A percentile compares a stretch with the other conserved stretches of the same genome.
Evolutionary conservation across 2,113 vertebrate genomes (phyloP).

Genomic region (Callocephalon fimbriatum): DNA sequence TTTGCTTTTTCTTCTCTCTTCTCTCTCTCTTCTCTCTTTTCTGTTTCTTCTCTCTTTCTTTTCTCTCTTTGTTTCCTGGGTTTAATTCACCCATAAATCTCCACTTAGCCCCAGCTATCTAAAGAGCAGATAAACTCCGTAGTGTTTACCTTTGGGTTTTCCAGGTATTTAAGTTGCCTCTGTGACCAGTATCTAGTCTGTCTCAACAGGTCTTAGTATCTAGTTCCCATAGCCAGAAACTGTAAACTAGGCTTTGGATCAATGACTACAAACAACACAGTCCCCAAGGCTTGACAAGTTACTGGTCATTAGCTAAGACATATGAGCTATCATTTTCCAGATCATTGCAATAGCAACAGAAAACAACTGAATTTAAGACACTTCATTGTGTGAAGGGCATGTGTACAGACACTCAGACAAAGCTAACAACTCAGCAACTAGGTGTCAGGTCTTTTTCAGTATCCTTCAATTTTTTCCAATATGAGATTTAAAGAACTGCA

Average conservation of each 20-base stretch:
- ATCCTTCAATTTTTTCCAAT: background rate
- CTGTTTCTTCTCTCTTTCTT: too few species aligned
- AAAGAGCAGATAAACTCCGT: background rate
- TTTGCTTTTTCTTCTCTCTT: too few species aligned
- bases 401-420: background rate
- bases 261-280: background rate
- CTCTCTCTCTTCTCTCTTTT: too few species aligned
- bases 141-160: background rate
- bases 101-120: background rate
- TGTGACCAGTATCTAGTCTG: background rate
- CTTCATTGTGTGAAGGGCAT: background rate
- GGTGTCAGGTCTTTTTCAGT: background rate
- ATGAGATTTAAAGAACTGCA: background rate
- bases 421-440: background rate
- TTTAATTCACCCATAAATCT: background rate
- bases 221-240: background rate
- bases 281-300: background rate
- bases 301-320: background rate
- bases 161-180: background rate
- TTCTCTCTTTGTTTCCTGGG: too few species aligned
- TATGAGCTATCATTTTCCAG: background rate
- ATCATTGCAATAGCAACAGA: background rate
- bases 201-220: background rate
- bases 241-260: background rate
- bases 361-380: background rate